Percentiles rank a stretch among this genome's conserved stretches.
These are phyloP conservation scores for Capromys pilorides DNA, from an alignment of 2,797 vertebrate genomes.

Conservation along the genomic window DNA sequence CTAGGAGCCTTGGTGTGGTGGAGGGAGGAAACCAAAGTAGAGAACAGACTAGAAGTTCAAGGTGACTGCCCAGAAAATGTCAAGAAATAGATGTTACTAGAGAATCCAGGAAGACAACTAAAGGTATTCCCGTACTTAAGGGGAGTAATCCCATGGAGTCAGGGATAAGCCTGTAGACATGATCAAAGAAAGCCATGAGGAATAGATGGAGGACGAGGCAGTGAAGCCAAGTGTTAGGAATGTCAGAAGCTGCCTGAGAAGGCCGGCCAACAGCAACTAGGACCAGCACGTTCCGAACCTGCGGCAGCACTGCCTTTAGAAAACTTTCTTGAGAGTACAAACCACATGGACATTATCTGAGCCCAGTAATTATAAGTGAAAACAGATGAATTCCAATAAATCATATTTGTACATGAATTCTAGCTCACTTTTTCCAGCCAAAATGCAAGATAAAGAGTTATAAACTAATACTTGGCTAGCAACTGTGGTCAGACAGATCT, in stretches of 20 bases:
- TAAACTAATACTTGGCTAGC: not conserved
- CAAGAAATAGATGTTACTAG: not conserved
- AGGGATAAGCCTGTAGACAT: not conserved
- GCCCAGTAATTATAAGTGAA: not conserved
- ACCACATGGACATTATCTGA: not conserved
- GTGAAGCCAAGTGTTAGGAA: not conserved
- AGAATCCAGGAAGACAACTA: not conserved
- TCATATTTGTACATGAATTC: not conserved
- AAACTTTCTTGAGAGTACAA: not conserved
- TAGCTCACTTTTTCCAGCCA: not conserved
- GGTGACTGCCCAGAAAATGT: not conserved
- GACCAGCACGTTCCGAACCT: not conserved
- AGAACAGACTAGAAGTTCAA: not conserved
- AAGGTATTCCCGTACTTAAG: not conserved
- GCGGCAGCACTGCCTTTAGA: not conserved
- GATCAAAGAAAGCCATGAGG: not conserved
- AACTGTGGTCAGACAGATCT: not conserved
- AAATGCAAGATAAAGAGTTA: not conserved
- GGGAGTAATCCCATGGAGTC: not conserved
- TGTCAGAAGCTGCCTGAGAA: not conserved
- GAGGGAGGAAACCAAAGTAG: not conserved
- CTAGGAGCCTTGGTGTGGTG: not conserved
- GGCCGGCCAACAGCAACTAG: not conserved
- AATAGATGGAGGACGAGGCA: not conserved
- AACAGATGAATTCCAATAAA: not conserved